Conservation (phyloP, 2,888 invertebrate genomes). For the Allophyes oxyacanthae region DNA sequence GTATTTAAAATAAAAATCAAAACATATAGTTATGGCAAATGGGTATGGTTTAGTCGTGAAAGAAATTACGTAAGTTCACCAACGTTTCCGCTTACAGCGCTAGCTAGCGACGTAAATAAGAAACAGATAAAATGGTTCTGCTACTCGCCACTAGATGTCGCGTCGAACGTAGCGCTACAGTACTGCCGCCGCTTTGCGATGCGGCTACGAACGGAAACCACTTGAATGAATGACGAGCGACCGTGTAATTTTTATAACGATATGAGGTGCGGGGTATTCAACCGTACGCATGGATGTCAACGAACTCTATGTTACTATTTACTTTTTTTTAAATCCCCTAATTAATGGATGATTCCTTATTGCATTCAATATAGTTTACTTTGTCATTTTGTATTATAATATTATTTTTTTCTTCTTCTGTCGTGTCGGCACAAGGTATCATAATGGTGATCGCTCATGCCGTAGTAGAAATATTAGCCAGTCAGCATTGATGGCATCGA, state of each 20-base stretch:
- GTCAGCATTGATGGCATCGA: no score
- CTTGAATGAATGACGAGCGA: slow-evolving; percentile 80
- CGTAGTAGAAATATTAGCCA: no score
- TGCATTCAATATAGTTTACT: slow-evolving; percentile 3
- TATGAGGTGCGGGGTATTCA: slow-evolving; percentile 72
- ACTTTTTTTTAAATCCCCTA: slow-evolving; percentile 34
- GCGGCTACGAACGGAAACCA: slow-evolving; percentile 64
- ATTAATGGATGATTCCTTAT: slow-evolving; percentile 15
- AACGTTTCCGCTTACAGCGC: slow-evolving; percentile 21
- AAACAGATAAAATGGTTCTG: slow-evolving; percentile 67
- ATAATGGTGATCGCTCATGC: no score
- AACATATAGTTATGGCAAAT: no score
- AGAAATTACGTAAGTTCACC: no score
- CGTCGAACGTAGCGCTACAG: slow-evolving; percentile 51
- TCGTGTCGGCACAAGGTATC: no score
- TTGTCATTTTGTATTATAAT: not conserved
- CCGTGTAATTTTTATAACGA: slow-evolving; percentile 74
- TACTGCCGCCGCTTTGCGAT: slow-evolving; percentile 64
- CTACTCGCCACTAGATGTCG: slow-evolving; percentile 85
- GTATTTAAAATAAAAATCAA: no score
- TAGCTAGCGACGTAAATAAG: slow-evolving; percentile 53
- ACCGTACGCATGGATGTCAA: slow-evolving; percentile 80
- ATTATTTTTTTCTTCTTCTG: not conserved
- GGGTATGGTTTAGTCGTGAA: no score
- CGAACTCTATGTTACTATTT: slow-evolving; percentile 74